phyloP scores from a whole-genome alignment of 2,797 vertebrate genomes.

The Chrysocyon brachyurus region DNA sequence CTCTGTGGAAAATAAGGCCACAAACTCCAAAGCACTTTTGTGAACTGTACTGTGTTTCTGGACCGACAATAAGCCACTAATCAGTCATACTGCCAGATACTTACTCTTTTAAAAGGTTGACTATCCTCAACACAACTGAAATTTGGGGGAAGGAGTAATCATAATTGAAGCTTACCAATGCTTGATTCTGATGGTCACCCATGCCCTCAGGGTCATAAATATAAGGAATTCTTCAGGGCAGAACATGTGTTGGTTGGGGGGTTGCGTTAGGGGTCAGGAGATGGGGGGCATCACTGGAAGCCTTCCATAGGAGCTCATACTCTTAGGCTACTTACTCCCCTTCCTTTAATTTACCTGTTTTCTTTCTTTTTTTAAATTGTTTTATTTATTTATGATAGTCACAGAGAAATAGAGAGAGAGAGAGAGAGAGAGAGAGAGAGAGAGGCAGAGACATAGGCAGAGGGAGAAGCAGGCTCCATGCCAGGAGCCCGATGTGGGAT shows the following conservation, averaged over 20 bases:
- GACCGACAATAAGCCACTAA: background rate
- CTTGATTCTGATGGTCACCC: background rate
- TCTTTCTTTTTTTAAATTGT: too few relatives aligned
- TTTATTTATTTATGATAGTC: too few relatives aligned
- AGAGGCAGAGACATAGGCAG: too few relatives aligned
- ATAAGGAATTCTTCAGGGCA: background rate
- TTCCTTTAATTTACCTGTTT: background rate
- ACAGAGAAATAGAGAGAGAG: too few relatives aligned
- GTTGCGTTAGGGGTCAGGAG: too few relatives aligned
- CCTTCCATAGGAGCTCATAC: background rate
- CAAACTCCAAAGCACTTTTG: background rate
- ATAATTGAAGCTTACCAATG: background rate
- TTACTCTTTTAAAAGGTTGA: background rate
- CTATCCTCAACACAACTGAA: background rate
- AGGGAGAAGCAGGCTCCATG: too few relatives aligned
- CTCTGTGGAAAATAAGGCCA: background rate
- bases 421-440: too few relatives aligned
- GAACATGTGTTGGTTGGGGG: background rate
- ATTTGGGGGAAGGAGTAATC: background rate
- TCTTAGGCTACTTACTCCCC: background rate
- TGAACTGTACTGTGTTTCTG: background rate
- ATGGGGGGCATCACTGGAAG: background rate
- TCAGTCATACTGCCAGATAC: too few relatives aligned
- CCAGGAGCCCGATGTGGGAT: too few relatives aligned
- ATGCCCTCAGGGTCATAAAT: background rate